Conservation (phyloP, 2,113 vertebrate species). For the Irena cyanogastra region DNA sequence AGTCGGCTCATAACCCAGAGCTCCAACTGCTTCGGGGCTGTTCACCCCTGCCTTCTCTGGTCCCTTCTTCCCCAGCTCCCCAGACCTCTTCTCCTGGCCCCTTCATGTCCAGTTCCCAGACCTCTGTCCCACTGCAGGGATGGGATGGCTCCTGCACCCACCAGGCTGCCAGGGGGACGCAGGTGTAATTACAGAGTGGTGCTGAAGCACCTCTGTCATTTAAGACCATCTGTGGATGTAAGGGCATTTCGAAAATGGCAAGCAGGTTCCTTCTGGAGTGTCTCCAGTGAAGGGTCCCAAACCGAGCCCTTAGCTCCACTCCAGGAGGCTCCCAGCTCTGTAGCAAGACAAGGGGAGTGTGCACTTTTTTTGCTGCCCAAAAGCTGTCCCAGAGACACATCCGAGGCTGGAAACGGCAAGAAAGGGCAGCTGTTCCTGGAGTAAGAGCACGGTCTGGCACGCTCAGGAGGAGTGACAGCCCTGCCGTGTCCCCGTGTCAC, state of each 20-base stretch:
- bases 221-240: not conserved
- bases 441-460: accelerated
- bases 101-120: not conserved
- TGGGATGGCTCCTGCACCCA: not conserved
- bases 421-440: not conserved
- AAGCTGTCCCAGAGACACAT: not conserved
- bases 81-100: not conserved
- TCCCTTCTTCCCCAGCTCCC: not conserved
- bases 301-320: not conserved
- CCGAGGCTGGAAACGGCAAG: not conserved
- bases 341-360: accelerated
- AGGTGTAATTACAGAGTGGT: accelerated
- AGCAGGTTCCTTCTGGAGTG: not conserved
- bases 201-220: not conserved
- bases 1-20: accelerated
- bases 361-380: no score
- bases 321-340: not conserved
- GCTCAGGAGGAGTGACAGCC: not conserved
- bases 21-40: not conserved
- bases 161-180: accelerated
- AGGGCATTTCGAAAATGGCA: not conserved
- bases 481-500: not conserved
- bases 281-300: not conserved
- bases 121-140: not conserved
- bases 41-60: accelerated